Conservation (phyloP, 2,888 invertebrate species). For the Phengaris arion region DNA sequence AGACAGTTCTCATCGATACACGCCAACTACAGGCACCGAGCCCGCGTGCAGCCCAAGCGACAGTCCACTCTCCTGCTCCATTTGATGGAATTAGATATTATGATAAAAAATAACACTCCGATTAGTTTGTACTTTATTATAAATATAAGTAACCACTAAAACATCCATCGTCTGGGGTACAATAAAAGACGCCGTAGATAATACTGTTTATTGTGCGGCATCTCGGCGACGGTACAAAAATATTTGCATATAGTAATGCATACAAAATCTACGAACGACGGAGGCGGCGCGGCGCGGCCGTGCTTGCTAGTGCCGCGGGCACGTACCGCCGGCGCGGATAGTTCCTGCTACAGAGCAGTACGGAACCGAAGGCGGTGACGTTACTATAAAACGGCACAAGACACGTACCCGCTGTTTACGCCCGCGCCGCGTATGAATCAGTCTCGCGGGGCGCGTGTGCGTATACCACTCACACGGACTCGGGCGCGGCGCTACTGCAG, state of each 20-base stretch:
- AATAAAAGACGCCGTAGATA: conserved; percentile 34
- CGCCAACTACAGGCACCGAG: no score
- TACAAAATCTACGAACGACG: conserved; percentile 29
- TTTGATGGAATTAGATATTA: neutral
- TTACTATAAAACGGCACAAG: neutral
- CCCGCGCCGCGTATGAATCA: conserved; percentile 12
- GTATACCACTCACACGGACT: conserved; percentile 30
- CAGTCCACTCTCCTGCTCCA: no score
- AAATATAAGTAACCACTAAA: conserved; percentile 1
- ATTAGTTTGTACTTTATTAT: conserved; percentile 5
- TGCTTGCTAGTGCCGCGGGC: neutral
- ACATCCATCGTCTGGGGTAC: neutral
- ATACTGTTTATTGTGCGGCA: conserved; percentile 43
- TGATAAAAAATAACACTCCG: neutral
- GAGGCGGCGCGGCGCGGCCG: conserved; percentile 15
- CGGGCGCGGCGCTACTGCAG: conserved; percentile 33
- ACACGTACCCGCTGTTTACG: neutral
- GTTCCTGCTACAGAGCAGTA: conserved; percentile 8
- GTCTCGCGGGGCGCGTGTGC: neutral
- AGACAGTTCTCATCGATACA: no score
- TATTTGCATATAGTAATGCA: conserved; percentile 29
- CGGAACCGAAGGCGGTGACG: neutral
- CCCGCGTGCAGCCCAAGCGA: no score
- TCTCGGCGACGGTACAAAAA: conserved; percentile 32
- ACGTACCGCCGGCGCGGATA: conserved; percentile 10